phyloP scores from a whole-genome alignment of 2,888 invertebrate species.

The Lysandra bellargus region DNA sequence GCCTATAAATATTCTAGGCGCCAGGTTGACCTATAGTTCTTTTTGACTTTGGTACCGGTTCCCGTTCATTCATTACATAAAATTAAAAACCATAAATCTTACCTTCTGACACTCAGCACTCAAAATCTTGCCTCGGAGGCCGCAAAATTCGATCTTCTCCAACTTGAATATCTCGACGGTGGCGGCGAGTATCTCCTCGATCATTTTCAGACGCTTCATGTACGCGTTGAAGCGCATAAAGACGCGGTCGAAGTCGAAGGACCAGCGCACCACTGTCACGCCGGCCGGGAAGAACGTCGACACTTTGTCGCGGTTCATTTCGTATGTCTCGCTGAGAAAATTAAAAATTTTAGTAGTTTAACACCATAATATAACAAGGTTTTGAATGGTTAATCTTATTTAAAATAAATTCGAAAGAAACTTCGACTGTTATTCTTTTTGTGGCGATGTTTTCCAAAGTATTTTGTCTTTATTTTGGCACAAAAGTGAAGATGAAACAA shows the following conservation, averaged over 20 bases:
- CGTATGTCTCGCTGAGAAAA: constrained; percentile 64
- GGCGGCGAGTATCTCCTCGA: constrained; percentile 86
- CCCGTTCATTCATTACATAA: neutral
- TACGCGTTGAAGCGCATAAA: constrained; percentile 85
- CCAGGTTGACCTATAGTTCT: no score
- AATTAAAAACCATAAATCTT: constrained; percentile 32
- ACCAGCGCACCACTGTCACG: constrained; percentile 84
- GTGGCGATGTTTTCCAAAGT: no score
- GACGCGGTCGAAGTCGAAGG: constrained; percentile 86
- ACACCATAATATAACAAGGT: no score
- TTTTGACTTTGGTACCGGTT: no score
- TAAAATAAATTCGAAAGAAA: no score
- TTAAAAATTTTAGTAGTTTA: no score
- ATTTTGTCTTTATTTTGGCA: no score
- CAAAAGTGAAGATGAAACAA: no score
- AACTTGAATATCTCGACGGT: constrained; percentile 91
- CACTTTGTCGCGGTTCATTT: constrained; percentile 77
- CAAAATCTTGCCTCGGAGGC: constrained; percentile 82
- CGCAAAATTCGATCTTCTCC: constrained; percentile 91
- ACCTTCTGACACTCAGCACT: constrained; percentile 76
- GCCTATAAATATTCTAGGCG: no score
- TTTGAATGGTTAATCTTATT: no score
- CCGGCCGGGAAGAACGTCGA: constrained; percentile 77
- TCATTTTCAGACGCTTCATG: constrained; percentile 81
- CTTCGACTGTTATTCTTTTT: no score